These are phyloP conservation scores for Drosophila monieri DNA, from an alignment of 2,888 invertebrate genomes.

Conservation along the genomic window DNA sequence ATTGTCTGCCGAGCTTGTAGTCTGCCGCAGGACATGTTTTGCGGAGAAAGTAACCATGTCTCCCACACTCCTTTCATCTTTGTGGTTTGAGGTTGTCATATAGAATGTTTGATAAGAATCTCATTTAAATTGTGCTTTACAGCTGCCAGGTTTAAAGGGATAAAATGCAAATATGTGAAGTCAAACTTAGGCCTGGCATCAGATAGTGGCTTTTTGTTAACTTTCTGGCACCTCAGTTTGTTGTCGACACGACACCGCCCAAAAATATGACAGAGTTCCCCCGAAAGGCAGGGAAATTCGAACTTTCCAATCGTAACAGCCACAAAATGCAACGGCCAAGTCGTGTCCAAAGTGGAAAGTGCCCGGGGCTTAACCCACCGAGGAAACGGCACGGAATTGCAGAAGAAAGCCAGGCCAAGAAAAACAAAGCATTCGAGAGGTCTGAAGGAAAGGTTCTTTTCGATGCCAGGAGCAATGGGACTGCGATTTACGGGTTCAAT, in stretches of 20 bases:
- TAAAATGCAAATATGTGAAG: constrained; percentile 12
- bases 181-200: neutral
- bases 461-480: constrained; percentile 36
- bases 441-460: constrained; percentile 28
- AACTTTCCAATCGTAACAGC: constrained; percentile 37
- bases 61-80: constrained; percentile 20
- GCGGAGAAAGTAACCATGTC: constrained; percentile 7
- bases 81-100: constrained; percentile 49
- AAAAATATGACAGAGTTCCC: constrained; percentile 33
- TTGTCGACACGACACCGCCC: constrained; percentile 24
- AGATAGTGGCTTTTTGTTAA: constrained; percentile 12
- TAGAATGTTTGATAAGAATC: constrained; percentile 53
- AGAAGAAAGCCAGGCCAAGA: constrained; percentile 9
- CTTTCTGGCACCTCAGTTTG: constrained; percentile 20
- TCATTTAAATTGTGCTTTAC: constrained; percentile 51
- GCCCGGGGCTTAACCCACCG: constrained; percentile 4
- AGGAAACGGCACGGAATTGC: constrained; percentile 24
- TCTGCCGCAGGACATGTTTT: constrained; percentile 63
- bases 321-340: constrained; percentile 32
- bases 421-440: constrained; percentile 22
- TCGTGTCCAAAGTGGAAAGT: constrained; percentile 34
- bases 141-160: neutral
- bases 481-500: constrained; percentile 68
- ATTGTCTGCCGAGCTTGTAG: constrained; percentile 71
- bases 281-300: constrained; percentile 21